Base-by-base conservation (phyloP, 1,140 invertebrate genomes). In the Drosophila kohkoa region DNA sequence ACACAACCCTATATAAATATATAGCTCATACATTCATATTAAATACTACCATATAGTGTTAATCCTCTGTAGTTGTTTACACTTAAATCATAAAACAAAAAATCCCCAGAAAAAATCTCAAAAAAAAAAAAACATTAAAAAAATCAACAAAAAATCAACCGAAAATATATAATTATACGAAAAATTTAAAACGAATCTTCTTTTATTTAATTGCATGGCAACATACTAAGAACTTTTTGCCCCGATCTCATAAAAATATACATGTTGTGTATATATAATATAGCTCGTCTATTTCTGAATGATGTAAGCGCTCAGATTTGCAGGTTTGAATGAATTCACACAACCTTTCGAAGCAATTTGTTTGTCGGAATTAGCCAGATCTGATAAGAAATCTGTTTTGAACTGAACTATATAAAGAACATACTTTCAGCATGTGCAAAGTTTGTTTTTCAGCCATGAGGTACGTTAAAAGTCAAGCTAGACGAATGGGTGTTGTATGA, bases 21-120 rank as follows among this genome's bases (percentile, higher is more conserved):
- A 74, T 74, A 77, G 69, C 70, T 69, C 74, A 81, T 85, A 89
- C 65, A 83, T 81, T 68, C 77, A 88, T 88, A 79, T 48, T 13
- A 83, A 80, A 63, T 63, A 83, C 45, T 77, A 89, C 78, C 85
- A 89, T 85, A 85, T 89, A 89, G 85, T 79, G 85, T 89, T 89
- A 89, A 89, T 89, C 81, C 78, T 88, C 81, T 76, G 85, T 89
- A 89, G 85, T 85, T 81, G 86, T 89, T 89, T 89, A 88, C 82
- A 81, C 75, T 65, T 88, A 80, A 87, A 77, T 74, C 85, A 65
- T 77, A 71, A 77, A 87, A 74, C 32, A 69, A 76, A 63, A 25
- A 70, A 75, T 59, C 38, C 45, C 59, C 20, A 35, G n/a, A 57
- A 54, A 63, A 43, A 48, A 69, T 65, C 64, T 25, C 20, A 20